Evolutionary conservation across 2,888 invertebrate species (phyloP).

Genomic region (Cataglyphis albicans): DNA sequence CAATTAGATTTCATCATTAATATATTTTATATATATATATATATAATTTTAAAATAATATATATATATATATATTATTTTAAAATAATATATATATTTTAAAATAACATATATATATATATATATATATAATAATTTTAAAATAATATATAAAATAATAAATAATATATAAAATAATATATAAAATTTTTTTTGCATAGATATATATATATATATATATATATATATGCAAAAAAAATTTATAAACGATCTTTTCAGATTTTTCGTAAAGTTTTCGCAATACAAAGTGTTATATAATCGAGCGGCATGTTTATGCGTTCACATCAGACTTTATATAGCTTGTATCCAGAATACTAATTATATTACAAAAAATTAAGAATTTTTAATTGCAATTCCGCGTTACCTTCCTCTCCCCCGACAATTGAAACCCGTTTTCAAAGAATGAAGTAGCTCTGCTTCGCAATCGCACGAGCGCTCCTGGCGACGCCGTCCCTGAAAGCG

Average conservation of each 20-base stretch:
- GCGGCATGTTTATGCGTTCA: not conserved
- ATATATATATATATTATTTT: not conserved
- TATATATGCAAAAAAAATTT: not conserved
- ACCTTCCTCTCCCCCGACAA: not conserved
- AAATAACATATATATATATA: too few species aligned
- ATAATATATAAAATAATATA: too few species aligned
- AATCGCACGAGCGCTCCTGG: constrained; percentile 14
- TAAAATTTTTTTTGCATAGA: too few species aligned
- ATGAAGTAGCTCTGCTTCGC: not conserved
- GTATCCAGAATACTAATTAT: constrained; percentile 7
- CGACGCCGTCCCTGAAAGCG: constrained; percentile 51
- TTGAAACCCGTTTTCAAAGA: not conserved
- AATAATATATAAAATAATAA: too few species aligned
- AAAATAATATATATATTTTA: too few species aligned
- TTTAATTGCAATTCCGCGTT: constrained; percentile 27
- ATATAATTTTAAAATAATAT: too few species aligned
- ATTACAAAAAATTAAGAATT: constrained; percentile 16
- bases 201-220: not conserved
- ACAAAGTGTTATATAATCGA: not conserved
- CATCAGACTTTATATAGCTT: not conserved
- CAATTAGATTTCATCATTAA: not conserved
- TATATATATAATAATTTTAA: too few species aligned
- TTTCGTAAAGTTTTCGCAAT: not conserved
- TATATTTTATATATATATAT: not conserved
- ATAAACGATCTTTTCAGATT: not conserved